Percentiles rank a stretch among this genome's conserved stretches.
phyloP scores from a whole-genome alignment of 2,888 invertebrate genomes.

The Xestia xanthographa region DNA sequence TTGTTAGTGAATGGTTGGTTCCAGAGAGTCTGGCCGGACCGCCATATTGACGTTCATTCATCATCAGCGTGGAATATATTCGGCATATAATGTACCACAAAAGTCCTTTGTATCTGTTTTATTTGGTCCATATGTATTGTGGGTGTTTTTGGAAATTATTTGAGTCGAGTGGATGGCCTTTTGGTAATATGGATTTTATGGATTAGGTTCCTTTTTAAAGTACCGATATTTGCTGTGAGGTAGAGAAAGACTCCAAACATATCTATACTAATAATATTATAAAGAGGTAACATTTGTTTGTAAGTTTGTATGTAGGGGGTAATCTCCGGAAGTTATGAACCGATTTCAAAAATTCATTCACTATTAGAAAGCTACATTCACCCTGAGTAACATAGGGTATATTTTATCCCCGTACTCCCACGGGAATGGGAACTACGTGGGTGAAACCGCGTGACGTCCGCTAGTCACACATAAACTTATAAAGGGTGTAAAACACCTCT shows the following conservation, averaged over 20 bases:
- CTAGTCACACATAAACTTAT: too few relatives aligned
- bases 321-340: too few relatives aligned
- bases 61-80: conserved; percentile 70
- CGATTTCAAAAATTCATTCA: too few relatives aligned
- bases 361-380: too few relatives aligned
- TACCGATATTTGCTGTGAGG: neutral
- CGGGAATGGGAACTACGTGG: too few relatives aligned
- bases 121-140: conserved; percentile 58
- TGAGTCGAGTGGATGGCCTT: conserved; percentile 38
- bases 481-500: too few relatives aligned
- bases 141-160: conserved; percentile 55
- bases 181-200: neutral
- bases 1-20: conserved; percentile 84
- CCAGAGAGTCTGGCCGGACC: conserved; percentile 82
- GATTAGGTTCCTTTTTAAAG: conserved; percentile 6
- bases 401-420: too few relatives aligned
- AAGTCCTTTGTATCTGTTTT: conserved; percentile 64
- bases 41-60: conserved; percentile 72
- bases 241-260: neutral
- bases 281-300: too few relatives aligned
- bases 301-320: too few relatives aligned
- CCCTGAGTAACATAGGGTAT: too few relatives aligned
- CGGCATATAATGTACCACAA: conserved; percentile 67
- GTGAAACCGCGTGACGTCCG: too few relatives aligned
- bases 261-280: too few relatives aligned